Evolutionary conservation across 2,888 invertebrate genomes (phyloP).

Genomic region (Caenorhabditis doughertyi): DNA sequence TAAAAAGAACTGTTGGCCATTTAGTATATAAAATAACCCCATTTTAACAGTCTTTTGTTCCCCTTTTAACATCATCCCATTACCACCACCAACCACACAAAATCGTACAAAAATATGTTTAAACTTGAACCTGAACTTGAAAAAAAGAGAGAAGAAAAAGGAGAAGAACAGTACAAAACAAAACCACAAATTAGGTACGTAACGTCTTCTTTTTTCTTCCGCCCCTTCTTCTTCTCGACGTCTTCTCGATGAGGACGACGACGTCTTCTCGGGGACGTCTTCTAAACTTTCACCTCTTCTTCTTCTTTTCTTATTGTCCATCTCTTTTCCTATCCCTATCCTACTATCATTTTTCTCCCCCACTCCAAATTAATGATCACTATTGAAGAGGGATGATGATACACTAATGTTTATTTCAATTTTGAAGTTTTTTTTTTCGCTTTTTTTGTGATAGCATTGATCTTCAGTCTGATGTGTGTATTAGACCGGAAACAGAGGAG

Average conservation of each 20-base stretch:
- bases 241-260: too few relatives aligned
- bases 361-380: constrained; percentile 19
- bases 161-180: constrained; percentile 21
- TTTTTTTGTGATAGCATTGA: too few relatives aligned
- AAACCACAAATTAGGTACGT: constrained; percentile 37
- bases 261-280: too few relatives aligned
- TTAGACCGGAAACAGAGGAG: too few relatives aligned
- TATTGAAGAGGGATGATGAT: neutral
- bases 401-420: too few relatives aligned
- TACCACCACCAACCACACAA: too few relatives aligned
- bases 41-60: neutral
- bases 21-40: too few relatives aligned
- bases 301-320: neutral
- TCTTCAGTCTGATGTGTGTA: too few relatives aligned
- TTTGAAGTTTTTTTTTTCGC: too few relatives aligned
- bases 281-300: constrained; percentile 28
- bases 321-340: neutral
- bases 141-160: neutral
- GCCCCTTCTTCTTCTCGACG: too few relatives aligned
- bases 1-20: too few relatives aligned
- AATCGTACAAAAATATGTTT: neutral
- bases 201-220: constrained; percentile 11
- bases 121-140: constrained; percentile 7
- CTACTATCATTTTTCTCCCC: neutral
- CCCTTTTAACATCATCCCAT: neutral